A percentile compares a stretch with the other conserved stretches of the same genome.
Evolutionary conservation across 1,140 invertebrate genomes (phyloP).

Genomic region (Agrypnia vestita): DNA sequence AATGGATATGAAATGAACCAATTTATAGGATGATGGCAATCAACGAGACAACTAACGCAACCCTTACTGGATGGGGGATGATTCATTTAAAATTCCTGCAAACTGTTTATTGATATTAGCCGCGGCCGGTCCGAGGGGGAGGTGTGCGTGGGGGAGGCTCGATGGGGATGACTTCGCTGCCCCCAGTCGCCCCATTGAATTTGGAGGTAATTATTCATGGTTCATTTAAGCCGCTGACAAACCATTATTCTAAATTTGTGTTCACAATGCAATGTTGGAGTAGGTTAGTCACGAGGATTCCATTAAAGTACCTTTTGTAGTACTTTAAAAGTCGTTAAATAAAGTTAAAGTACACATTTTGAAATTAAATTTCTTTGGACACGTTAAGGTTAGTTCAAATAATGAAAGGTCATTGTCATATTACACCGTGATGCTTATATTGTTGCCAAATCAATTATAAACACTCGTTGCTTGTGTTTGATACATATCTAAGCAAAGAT

Average conservation of each 20-base stretch:
- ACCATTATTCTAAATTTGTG: constrained; percentile 15
- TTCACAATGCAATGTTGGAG: background rate
- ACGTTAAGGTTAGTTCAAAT: too few relatives aligned
- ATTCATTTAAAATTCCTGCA: background rate
- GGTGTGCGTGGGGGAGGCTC: background rate
- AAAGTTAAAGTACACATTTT: too few relatives aligned
- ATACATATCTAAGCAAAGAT: too few relatives aligned
- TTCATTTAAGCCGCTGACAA: constrained; percentile 29
- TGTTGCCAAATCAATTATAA: too few relatives aligned
- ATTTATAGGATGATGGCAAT: constrained; percentile 4
- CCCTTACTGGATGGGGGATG: background rate
- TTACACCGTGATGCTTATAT: too few relatives aligned
- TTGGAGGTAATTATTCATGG: constrained; percentile 19
- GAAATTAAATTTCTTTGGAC: too few relatives aligned
- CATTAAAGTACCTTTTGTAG: background rate
- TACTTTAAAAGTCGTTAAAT: too few relatives aligned
- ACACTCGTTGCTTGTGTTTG: too few relatives aligned
- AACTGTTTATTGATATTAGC: constrained; percentile 8
- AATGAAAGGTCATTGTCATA: too few relatives aligned
- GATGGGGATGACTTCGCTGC: background rate
- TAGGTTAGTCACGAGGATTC: constrained; percentile 8
- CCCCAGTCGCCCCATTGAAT: background rate
- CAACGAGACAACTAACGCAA: background rate
- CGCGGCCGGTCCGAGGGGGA: background rate
- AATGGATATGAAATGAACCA: constrained; percentile 13